Percentiles rank a stretch among this genome's conserved stretches.
These are phyloP conservation scores for Grapholita molesta DNA, from an alignment of 1,140 invertebrate species.

Conservation along the genomic window DNA sequence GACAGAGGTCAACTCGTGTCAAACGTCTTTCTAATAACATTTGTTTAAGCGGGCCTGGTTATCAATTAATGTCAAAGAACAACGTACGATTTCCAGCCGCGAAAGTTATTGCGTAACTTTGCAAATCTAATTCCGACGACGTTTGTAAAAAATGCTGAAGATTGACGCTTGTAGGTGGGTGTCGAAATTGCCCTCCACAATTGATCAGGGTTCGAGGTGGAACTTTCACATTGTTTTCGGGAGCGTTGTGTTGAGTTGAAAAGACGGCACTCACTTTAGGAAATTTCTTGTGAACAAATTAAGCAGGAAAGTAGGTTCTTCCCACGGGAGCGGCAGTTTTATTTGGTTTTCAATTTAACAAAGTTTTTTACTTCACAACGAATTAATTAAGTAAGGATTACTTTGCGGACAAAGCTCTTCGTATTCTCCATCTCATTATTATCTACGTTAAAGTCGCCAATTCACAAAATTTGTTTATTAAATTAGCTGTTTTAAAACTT, in stretches of 20 bases:
- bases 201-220: slow-evolving; percentile 11
- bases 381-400: slow-evolving; percentile 46
- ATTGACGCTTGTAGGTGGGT: slow-evolving; percentile 3
- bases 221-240: slow-evolving; percentile 30
- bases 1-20: not conserved
- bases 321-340: slow-evolving; percentile 29
- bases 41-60: not conserved
- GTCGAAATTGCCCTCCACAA: not conserved
- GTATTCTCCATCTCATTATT: slow-evolving; percentile 34
- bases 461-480: not conserved
- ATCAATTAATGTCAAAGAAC: not conserved
- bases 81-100: not conserved
- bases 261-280: slow-evolving; percentile 29
- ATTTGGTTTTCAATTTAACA: slow-evolving; percentile 37
- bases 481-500: slow-evolving; percentile 1
- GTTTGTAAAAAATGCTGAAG: slow-evolving; percentile 2
- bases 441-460: not conserved
- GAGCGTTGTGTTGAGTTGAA: slow-evolving; percentile 25
- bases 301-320: slow-evolving; percentile 27
- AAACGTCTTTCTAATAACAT: slow-evolving; percentile 18
- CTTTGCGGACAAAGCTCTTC: slow-evolving; percentile 34
- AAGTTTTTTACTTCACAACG: slow-evolving; percentile 36
- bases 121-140: not conserved
- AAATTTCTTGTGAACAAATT: slow-evolving; percentile 43
- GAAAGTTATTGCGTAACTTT: slow-evolving; percentile 14